Conservation (phyloP, 2,888 invertebrate genomes). For the Caenorhabditis drosophilae region DNA sequence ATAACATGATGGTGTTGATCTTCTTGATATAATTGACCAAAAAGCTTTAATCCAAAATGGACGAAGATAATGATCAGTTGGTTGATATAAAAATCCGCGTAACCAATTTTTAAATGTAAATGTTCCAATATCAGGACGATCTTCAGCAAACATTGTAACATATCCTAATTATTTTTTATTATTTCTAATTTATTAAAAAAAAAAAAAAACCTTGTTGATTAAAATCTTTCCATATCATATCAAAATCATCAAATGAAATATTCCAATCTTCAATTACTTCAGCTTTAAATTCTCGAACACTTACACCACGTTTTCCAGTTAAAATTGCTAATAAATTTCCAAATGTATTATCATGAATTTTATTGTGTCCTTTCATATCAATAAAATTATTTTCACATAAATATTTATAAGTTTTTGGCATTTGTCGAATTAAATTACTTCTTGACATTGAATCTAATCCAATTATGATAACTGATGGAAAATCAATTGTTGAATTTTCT, state of each 20-base stretch:
- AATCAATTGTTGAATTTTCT: conserved; percentile 21
- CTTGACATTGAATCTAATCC: conserved; percentile 71
- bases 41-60: conserved; percentile 54
- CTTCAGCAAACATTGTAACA: conserved; percentile 70
- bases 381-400: conserved; percentile 54
- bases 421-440: conserved; percentile 68
- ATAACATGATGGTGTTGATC: conserved; percentile 52
- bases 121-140: conserved; percentile 69
- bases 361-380: conserved; percentile 65
- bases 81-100: conserved; percentile 67
- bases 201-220: conserved; percentile 20
- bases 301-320: conserved; percentile 56
- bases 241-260: conserved; percentile 51
- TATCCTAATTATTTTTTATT: conserved; percentile 53
- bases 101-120: conserved; percentile 68
- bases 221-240: conserved; percentile 52
- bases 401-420: conserved; percentile 46
- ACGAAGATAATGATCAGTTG: conserved; percentile 70
- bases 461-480: conserved; percentile 68
- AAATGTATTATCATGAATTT: conserved; percentile 71
- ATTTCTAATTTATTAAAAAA: neutral
- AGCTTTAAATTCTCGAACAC: conserved; percentile 43
- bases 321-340: conserved; percentile 69
- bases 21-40: conserved; percentile 46
- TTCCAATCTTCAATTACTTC: conserved; percentile 55